A percentile compares a stretch with the other conserved stretches of the same genome.
These are phyloP conservation scores for Temnothorax ravouxi DNA, from an alignment of 2,888 invertebrate genomes.

Conservation along the genomic window DNA sequence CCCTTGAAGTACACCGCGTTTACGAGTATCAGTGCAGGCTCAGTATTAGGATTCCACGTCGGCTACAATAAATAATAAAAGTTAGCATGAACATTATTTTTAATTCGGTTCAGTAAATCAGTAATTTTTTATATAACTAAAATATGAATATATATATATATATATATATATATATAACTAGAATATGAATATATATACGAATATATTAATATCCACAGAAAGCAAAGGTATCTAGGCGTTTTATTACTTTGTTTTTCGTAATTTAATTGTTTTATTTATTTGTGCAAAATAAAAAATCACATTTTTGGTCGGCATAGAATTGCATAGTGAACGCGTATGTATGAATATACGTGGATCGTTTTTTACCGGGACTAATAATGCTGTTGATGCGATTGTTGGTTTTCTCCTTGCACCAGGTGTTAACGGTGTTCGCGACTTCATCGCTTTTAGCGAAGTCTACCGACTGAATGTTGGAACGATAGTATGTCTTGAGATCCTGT, in stretches of 20 bases:
- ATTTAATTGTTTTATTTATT: background rate
- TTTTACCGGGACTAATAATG: constrained; percentile 88
- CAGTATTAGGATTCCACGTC: constrained; percentile 88
- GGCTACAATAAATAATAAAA: constrained; percentile 82
- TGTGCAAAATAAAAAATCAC: background rate
- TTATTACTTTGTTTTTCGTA: background rate
- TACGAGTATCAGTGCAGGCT: constrained; percentile 90
- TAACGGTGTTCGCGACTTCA: constrained; percentile 88
- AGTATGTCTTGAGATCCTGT: no score
- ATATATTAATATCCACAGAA: background rate
- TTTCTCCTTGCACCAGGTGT: constrained; percentile 92
- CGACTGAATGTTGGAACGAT: background rate
- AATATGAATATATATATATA: background rate
- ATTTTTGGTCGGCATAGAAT: background rate
- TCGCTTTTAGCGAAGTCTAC: constrained; percentile 88
- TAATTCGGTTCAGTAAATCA: background rate
- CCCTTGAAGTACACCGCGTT: constrained; percentile 96
- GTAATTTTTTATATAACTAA: background rate
- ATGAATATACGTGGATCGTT: background rate
- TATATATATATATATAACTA: background rate
- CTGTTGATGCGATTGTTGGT: constrained; percentile 94
- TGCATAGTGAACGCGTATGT: background rate
- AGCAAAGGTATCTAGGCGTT: background rate
- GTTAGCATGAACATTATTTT: background rate
- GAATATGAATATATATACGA: background rate